Conservation (phyloP, 2,113 vertebrate species). For the Myrmophylax atrothorax region DNA sequence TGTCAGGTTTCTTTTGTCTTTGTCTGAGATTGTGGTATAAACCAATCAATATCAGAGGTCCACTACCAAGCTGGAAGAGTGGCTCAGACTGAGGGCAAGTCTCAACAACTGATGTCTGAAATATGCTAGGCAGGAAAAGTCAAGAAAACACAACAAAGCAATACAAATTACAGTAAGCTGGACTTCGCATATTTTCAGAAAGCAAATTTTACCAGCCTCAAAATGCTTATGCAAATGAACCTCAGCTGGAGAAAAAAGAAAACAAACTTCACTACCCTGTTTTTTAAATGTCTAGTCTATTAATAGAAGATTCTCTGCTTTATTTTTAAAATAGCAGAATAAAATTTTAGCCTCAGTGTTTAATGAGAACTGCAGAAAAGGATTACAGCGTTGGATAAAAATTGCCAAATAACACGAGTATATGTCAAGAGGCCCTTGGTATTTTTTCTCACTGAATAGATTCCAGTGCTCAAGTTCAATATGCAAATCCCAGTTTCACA, state of each 20-base stretch:
- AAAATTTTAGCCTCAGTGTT: not conserved
- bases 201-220: not conserved
- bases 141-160: not conserved
- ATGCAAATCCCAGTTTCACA: not conserved
- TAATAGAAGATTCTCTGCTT: not conserved
- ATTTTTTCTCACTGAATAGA: not conserved
- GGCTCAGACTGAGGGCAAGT: not conserved
- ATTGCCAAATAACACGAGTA: not conserved
- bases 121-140: not conserved
- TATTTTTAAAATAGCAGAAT: not conserved
- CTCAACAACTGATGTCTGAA: not conserved
- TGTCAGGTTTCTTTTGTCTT: not conserved
- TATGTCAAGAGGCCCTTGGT: not conserved
- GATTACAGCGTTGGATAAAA: not conserved
- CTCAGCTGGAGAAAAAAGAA: not conserved
- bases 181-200: not conserved
- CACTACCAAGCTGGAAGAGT: not conserved
- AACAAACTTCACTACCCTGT: not conserved
- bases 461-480: not conserved
- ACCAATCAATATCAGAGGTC: not conserved
- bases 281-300: not conserved
- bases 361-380: not conserved
- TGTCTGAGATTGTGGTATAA: not conserved
- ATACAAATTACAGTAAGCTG: not conserved
- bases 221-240: not conserved